phyloP scores from a whole-genome alignment of 1,140 invertebrate genomes.

The Musca vetustissima region DNA sequence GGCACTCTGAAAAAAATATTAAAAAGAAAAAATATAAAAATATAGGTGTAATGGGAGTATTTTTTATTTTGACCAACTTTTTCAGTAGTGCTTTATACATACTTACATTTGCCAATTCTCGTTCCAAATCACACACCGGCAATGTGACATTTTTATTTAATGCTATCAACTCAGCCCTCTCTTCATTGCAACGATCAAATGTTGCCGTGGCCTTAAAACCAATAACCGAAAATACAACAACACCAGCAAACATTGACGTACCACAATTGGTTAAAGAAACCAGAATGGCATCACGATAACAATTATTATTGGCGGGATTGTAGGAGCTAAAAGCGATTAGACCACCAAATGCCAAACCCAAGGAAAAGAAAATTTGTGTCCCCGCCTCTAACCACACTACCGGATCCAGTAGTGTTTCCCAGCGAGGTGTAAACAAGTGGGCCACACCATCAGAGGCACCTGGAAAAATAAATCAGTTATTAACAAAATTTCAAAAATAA shows the following conservation, averaged over 20 bases:
- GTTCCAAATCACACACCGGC: conserved; percentile 78
- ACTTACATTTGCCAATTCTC: conserved; percentile 86
- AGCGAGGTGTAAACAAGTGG: conserved; percentile 87
- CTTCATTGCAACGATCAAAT: conserved; percentile 60
- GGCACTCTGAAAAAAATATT: conserved; percentile 78
- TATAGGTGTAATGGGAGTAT: no score
- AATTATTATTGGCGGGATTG: conserved; percentile 95
- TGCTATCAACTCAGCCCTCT: conserved; percentile 50
- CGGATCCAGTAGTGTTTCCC: conserved; percentile 73
- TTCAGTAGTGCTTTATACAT: no score
- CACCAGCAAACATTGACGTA: conserved; percentile 96
- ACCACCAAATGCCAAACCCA: conserved; percentile 93
- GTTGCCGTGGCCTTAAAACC: conserved; percentile 83
- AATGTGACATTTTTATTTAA: conserved; percentile 64
- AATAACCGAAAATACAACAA: conserved; percentile 97
- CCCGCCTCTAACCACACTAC: conserved; percentile 96
- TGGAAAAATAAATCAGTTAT: conserved; percentile 17
- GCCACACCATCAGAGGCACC: conserved; percentile 86
- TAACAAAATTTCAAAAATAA: not conserved
- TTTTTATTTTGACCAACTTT: no score
- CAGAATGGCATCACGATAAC: conserved; percentile 89
- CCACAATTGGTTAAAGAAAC: conserved; percentile 93
- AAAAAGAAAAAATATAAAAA: no score
- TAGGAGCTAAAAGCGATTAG: conserved; percentile 92
- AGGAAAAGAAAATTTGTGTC: conserved; percentile 96